phyloP scores from a whole-genome alignment of 2,888 invertebrate species.

The Drosophila nigricruria region DNA sequence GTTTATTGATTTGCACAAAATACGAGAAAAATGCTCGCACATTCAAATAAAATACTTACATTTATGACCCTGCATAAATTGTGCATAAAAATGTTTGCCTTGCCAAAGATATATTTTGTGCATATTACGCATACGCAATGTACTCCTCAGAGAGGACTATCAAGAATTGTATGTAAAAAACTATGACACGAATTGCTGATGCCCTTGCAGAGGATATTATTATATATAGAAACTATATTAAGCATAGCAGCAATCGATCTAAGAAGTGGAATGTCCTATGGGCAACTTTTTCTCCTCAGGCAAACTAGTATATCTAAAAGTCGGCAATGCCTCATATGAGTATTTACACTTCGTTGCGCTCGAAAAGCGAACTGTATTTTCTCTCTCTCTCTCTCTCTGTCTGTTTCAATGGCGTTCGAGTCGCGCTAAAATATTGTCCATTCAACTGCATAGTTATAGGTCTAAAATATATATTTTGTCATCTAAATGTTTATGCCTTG shows the following conservation, averaged over 20 bases:
- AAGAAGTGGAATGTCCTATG: not conserved
- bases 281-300: too few relatives aligned
- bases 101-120: constrained; percentile 8
- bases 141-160: constrained; percentile 2
- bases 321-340: not conserved
- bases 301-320: too few relatives aligned
- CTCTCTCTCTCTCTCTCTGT: too few relatives aligned
- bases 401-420: not conserved
- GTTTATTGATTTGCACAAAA: constrained; percentile 61
- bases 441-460: constrained; percentile 11
- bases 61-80: constrained; percentile 64
- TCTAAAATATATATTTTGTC: constrained; percentile 30
- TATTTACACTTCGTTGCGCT: not conserved
- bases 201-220: not conserved
- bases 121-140: constrained; percentile 48
- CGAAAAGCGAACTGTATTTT: not conserved
- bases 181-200: not conserved
- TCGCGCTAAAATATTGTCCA: not conserved
- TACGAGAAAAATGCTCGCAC: constrained; percentile 33
- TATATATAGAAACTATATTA: too few relatives aligned
- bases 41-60: constrained; percentile 44
- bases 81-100: constrained; percentile 50
- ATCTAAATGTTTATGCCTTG: constrained; percentile 37
- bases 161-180: too few relatives aligned
- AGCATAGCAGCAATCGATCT: not conserved